These are phyloP conservation scores for Sitobion miscanthi DNA, from an alignment of 1,140 invertebrate species.

Conservation along the genomic window DNA sequence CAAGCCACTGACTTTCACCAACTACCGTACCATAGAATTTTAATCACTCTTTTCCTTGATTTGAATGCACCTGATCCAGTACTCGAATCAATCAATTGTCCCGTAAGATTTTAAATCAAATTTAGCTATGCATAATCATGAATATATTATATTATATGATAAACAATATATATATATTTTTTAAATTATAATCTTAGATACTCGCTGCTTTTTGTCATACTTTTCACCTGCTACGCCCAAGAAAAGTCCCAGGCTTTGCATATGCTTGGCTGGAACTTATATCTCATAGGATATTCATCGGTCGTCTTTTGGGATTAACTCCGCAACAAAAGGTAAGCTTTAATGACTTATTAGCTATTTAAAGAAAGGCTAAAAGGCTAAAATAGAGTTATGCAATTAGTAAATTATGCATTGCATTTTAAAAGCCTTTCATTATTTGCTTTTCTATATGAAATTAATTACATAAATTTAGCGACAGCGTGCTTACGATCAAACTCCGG, in stretches of 20 bases:
- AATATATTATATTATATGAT: neutral
- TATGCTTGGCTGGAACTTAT: constrained; percentile 98
- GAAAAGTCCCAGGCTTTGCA: constrained; percentile 94
- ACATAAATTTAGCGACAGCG: constrained; percentile 43
- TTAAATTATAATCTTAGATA: constrained; percentile 65
- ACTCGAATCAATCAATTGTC: constrained; percentile 89
- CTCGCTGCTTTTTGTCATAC: constrained; percentile 91
- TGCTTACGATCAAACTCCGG: constrained; percentile 50
- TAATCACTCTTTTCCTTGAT: constrained; percentile 97
- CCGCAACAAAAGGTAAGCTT: constrained; percentile 66
- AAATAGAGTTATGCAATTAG: constrained; percentile 63
- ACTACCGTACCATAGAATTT: constrained; percentile 95
- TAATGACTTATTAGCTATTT: constrained; percentile 58
- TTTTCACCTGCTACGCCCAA: constrained; percentile 88
- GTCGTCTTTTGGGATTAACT: constrained; percentile 88
- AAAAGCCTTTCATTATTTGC: constrained; percentile 16
- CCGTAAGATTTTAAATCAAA: constrained; percentile 64
- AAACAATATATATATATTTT: neutral
- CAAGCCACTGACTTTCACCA: constrained; percentile 90
- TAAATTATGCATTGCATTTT: neutral
- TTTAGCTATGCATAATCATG: constrained; percentile 21
- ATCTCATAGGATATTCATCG: constrained; percentile 95
- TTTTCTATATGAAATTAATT: constrained; percentile 11
- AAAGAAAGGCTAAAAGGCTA: constrained; percentile 49
- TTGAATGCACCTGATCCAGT: constrained; percentile 92